Evolutionary conservation across 2,113 vertebrate genomes (phyloP).

Genomic region (Propithecus coquereli): DNA sequence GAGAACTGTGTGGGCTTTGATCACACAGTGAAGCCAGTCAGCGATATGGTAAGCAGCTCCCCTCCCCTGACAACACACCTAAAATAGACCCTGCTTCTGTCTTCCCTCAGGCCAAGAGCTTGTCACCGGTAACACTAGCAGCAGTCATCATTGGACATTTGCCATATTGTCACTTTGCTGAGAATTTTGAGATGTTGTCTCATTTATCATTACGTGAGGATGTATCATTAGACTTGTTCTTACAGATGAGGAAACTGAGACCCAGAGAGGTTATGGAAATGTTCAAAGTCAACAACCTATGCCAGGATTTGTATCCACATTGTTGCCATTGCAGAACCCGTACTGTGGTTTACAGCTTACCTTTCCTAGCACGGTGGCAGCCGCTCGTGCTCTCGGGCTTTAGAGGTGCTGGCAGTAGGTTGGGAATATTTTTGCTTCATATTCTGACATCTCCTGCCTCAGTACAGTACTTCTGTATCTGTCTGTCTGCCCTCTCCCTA

Average conservation of each 20-base stretch:
- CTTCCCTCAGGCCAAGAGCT: not conserved
- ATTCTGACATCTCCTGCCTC: not conserved
- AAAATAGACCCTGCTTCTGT: not conserved
- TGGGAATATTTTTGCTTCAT: not conserved
- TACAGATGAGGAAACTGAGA: not conserved
- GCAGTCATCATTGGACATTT: not conserved
- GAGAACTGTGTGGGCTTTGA: slow-evolving; percentile 98
- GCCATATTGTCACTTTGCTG: not conserved
- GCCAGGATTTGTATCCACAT: not conserved
- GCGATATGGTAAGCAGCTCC: slow-evolving; percentile 85
- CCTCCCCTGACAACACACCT: not conserved
- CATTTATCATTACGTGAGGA: not conserved
- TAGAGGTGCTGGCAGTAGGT: not conserved
- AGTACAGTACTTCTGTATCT: not conserved
- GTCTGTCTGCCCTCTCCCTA: accelerated
- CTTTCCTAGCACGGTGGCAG: not conserved
- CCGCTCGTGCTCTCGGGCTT: too few relatives aligned
- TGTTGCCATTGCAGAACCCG: not conserved
- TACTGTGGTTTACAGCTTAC: not conserved
- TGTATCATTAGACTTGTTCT: not conserved
- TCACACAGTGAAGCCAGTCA: slow-evolving; percentile 91
- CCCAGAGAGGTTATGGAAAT: not conserved
- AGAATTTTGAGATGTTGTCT: not conserved
- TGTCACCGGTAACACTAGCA: too few relatives aligned
- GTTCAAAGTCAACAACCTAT: not conserved